A percentile compares a stretch with the other conserved stretches of the same genome.
These are phyloP conservation scores for Drosophila seguyi DNA, from an alignment of 1,140 invertebrate species.

Conservation along the genomic window DNA sequence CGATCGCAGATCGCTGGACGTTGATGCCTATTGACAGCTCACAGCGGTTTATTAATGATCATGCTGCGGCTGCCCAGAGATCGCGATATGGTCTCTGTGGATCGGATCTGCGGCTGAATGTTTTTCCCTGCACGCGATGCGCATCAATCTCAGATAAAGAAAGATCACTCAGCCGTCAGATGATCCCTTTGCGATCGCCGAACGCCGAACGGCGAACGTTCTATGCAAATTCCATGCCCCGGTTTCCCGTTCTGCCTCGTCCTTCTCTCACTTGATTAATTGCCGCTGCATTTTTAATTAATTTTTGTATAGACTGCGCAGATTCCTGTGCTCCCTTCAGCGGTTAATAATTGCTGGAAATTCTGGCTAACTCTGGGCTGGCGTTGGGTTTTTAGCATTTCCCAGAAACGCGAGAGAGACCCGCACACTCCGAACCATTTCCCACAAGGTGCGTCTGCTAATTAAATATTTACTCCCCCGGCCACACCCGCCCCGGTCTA, in stretches of 20 bases:
- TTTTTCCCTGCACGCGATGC: slow-evolving; percentile 64
- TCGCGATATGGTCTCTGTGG: slow-evolving; percentile 24
- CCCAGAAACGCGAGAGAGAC: slow-evolving; percentile 46
- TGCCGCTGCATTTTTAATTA: slow-evolving; percentile 56
- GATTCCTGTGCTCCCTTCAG: slow-evolving; percentile 20
- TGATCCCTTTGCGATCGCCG: slow-evolving; percentile 44
- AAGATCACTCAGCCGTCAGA: slow-evolving; percentile 77
- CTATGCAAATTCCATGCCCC: slow-evolving; percentile 54
- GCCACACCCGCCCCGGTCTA: slow-evolving; percentile 57
- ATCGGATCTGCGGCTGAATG: slow-evolving; percentile 25
- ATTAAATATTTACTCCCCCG: slow-evolving; percentile 68
- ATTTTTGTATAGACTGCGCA: slow-evolving; percentile 20
- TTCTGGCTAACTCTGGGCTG: slow-evolving; percentile 7
- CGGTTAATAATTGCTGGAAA: slow-evolving; percentile 18
- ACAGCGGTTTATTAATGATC: slow-evolving; percentile 85
- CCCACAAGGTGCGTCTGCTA: slow-evolving; percentile 71
- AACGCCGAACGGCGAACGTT: slow-evolving; percentile 19
- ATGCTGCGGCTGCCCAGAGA: slow-evolving; percentile 66
- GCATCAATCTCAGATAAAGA: slow-evolving; percentile 78
- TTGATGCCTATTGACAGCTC: slow-evolving; percentile 84
- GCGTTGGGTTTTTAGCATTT: slow-evolving; percentile 34
- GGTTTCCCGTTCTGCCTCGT: slow-evolving; percentile 1
- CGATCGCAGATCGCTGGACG: slow-evolving; percentile 56
- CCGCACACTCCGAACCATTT: slow-evolving; percentile 26
- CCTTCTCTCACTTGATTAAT: slow-evolving; percentile 49